Conservation (phyloP, 1,140 invertebrate species). For the Zaprionus taronus region DNA sequence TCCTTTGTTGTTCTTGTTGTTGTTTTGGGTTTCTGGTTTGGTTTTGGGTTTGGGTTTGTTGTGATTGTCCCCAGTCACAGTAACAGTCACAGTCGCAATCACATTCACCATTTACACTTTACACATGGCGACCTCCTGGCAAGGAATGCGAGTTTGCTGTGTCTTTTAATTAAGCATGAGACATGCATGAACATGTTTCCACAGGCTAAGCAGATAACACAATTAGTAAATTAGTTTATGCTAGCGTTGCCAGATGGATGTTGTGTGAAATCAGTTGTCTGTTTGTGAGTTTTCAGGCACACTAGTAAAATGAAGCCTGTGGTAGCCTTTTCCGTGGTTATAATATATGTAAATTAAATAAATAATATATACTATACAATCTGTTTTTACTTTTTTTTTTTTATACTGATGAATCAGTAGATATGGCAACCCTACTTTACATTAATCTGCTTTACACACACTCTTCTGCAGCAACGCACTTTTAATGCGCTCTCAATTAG, state of each 20-base stretch:
- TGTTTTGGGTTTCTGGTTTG: conserved; percentile 5
- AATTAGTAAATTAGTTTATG: conserved; percentile 1
- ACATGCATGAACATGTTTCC: conserved; percentile 21
- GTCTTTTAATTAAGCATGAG: conserved; percentile 42
- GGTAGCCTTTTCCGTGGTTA: too few species aligned
- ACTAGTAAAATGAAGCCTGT: too few species aligned
- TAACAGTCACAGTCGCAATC: conserved; percentile 23
- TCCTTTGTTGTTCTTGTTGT: conserved; percentile 40
- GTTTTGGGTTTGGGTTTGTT: conserved; percentile 28
- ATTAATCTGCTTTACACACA: too few species aligned
- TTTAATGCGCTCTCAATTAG: not conserved
- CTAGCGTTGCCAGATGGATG: too few species aligned
- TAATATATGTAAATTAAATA: too few species aligned
- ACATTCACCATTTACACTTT: conserved; percentile 34
- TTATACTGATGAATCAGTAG: too few species aligned
- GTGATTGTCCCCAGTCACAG: conserved; percentile 41
- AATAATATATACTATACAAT: too few species aligned
- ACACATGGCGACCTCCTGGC: conserved; percentile 9
- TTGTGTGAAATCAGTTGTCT: too few species aligned
- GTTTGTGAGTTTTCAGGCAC: too few species aligned
- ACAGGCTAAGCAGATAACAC: not conserved
- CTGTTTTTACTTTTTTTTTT: too few species aligned
- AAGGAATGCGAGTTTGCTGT: conserved; percentile 19
- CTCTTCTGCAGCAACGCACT: not conserved
- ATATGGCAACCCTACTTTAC: too few species aligned